Evolutionary conservation across 2,888 invertebrate genomes (phyloP), one percentile per base, ranked within the genome.

Genomic region (Hirtodrosophila histrioides): DNA sequence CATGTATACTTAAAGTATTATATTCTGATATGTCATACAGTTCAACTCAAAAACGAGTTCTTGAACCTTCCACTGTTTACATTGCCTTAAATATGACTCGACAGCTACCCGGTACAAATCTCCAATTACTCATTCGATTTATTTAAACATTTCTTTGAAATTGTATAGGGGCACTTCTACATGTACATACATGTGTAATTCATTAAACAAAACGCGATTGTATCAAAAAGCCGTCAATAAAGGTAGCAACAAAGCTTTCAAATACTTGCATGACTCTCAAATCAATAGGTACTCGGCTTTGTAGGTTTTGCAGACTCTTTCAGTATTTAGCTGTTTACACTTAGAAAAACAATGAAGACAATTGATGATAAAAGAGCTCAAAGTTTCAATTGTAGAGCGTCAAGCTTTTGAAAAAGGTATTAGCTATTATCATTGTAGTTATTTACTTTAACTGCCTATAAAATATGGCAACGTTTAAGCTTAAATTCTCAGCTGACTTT

Each of bases 181-280:
- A 23, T 12, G 8, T 40, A 17, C 29, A 23, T 12, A 5, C 36
- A 17, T 41, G 9, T 46, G 23, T 9, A n/a, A 49, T 5, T 36
- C 24, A 49, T 23, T 17, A 17, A 17, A 17, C 17, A 17, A 29
- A 12, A 29, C 46, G 41, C 36, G 40, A 60, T 43, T 54, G 37
- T 46, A 58, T 45, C 48, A 49, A 49, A 44, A 51, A 54, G 53
- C 64, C 53, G 35, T 40, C 43, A 48, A 46, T 54, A 27, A 43
- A 60, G 46, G 27, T 45, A 53, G 23, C 39, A 41, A 41, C 36
- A 50, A 53, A 44, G 46, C 55, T 29, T 17, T 17, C 17, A 48
- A 65, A 55, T 55, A 61, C 51, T 67, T 53, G 53, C 74, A 60
- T 45, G 73, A 41, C 55, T 72, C 55, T 60, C 35, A 23, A 37